Conservation (phyloP, 2,797 vertebrate genomes). For the Emydoidea blandingii region DNA sequence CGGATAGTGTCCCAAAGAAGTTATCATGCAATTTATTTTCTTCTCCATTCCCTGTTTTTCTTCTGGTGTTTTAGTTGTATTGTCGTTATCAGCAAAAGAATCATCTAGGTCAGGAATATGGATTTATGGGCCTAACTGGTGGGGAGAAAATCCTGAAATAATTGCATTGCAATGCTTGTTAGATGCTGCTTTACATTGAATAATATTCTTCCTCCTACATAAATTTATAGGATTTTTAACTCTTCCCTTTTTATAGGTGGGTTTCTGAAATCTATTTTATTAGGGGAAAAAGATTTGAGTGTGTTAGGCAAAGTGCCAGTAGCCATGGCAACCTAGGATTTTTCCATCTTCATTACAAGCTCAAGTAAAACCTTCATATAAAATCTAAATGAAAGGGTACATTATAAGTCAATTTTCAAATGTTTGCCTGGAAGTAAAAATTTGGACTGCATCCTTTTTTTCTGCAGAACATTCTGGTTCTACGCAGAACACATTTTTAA, state of each 20-base stretch:
- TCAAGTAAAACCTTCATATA: constrained; percentile 80
- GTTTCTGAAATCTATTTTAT: constrained; percentile 73
- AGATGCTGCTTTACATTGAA: constrained; percentile 14
- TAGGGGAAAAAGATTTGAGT: constrained; percentile 70
- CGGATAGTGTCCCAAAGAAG: neutral
- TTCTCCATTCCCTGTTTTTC: fast-evolving
- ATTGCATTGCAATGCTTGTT: neutral
- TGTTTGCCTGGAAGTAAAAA: constrained; percentile 80
- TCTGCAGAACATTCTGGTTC: constrained; percentile 54
- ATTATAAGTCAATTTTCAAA: constrained; percentile 80
- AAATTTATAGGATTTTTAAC: constrained; percentile 55
- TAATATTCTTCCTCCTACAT: neutral
- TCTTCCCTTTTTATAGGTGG: constrained; percentile 50
- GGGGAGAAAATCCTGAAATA: neutral
- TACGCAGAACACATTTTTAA: constrained; percentile 59
- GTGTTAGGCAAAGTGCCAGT: constrained; percentile 71
- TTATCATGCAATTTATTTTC: neutral
- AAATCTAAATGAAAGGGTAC: constrained; percentile 81
- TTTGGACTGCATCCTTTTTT: constrained; percentile 70
- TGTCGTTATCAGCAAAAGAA: neutral
- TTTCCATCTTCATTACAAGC: constrained; percentile 83
- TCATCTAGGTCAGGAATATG: neutral
- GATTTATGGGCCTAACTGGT: neutral
- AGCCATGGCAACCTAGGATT: constrained; percentile 72
- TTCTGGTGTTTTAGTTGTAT: neutral